phyloP scores from a whole-genome alignment of 2,113 vertebrate genomes.

The Alectura lathami region DNA sequence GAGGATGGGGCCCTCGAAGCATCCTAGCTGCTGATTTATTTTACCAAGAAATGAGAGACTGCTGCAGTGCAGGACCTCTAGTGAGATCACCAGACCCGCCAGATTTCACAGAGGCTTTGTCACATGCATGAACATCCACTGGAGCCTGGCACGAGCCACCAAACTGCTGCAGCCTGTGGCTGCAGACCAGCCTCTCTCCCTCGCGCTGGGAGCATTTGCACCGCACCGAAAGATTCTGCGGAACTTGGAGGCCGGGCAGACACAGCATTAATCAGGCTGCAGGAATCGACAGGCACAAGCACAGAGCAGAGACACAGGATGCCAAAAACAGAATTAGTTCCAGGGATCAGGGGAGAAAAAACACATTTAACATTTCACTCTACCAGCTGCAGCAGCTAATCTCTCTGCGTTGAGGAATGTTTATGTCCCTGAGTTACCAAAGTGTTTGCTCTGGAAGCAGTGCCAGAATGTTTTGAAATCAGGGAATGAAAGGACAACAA shows the following conservation, averaged over 20 bases:
- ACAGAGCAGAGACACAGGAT: not conserved
- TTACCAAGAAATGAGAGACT: not conserved
- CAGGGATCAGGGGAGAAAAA: constrained; percentile 10
- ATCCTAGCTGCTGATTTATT: not conserved
- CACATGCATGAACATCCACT: not conserved
- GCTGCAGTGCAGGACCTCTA: too few species aligned
- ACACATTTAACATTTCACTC: not conserved
- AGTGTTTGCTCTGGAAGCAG: not conserved
- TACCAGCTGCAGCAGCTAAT: not conserved
- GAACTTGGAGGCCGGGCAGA: constrained; percentile 21
- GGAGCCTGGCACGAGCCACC: not conserved
- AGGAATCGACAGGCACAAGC: not conserved
- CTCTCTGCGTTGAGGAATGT: not conserved
- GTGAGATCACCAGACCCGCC: not conserved
- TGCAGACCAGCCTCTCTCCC: constrained; percentile 2
- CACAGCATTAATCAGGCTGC: constrained; percentile 18
- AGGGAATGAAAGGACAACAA: not conserved
- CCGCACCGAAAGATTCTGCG: constrained; percentile 20
- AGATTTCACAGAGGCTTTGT: not conserved
- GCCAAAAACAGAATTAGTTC: constrained; percentile 53
- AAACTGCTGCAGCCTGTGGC: not conserved
- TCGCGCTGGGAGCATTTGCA: constrained; percentile 11
- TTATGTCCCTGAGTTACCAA: not conserved
- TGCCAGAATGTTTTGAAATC: not conserved
- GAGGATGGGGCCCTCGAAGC: not conserved